Percentiles rank a stretch among this genome's conserved stretches.
phyloP scores from a whole-genome alignment of 2,797 vertebrate species.

The Ptychobarbus kaznakovi region DNA sequence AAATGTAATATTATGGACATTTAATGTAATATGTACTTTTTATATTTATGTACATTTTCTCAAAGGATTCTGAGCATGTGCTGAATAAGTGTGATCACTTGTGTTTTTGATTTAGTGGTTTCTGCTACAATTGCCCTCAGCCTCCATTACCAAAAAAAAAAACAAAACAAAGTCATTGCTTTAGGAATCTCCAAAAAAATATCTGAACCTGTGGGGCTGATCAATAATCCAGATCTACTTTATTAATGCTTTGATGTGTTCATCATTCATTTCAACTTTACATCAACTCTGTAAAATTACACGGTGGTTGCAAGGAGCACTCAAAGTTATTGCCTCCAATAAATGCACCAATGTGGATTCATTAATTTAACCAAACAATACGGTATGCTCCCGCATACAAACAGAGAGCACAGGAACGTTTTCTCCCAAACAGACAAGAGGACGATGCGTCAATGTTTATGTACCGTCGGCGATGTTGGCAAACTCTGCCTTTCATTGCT shows the following conservation, averaged over 20 bases:
- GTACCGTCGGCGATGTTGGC: constrained; percentile 11
- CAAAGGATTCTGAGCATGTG: not conserved
- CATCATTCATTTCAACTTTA: constrained; percentile 35
- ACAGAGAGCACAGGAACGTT: constrained; percentile 5
- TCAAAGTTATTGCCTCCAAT: constrained; percentile 31
- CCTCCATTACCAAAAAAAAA: not conserved
- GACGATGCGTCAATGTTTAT: constrained; percentile 28
- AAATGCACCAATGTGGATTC: constrained; percentile 29
- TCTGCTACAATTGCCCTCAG: not conserved
- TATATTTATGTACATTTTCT: not conserved
- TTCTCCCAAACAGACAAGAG: constrained; percentile 26
- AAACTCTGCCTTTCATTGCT: constrained; percentile 10
- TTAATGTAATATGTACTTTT: not conserved
- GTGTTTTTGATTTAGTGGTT: not conserved
- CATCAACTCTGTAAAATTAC: constrained; percentile 18
- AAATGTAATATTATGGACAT: not conserved
- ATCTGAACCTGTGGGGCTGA: not conserved
- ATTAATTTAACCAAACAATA: constrained; percentile 17
- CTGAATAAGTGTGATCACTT: not conserved
- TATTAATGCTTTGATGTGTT: constrained; percentile 19
- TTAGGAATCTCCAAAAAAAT: constrained; percentile 21
- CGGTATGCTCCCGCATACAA: not conserved
- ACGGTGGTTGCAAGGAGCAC: constrained; percentile 17
- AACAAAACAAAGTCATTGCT: not conserved
- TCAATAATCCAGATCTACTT: constrained; percentile 38